Evolutionary conservation across 2,797 vertebrate species (phyloP).

Genomic region (Oreortyx pictus): DNA sequence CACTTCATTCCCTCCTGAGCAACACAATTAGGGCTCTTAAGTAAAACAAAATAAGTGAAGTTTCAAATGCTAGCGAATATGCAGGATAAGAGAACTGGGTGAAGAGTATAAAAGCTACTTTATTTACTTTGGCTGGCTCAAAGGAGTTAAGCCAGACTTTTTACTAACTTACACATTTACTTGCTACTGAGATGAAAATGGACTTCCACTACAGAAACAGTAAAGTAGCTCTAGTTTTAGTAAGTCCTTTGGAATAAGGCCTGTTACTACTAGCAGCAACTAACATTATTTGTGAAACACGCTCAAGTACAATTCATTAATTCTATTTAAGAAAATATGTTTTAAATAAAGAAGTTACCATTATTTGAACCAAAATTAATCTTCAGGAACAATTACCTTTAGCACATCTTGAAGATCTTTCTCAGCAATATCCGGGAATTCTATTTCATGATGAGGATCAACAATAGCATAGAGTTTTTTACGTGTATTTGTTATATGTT

Average conservation of each 20-base stretch:
- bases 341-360: neutral
- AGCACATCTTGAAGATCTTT: conserved; percentile 94
- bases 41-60: neutral
- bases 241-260: neutral
- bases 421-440: conserved; percentile 92
- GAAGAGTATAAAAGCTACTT: neutral
- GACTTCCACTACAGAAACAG: neutral
- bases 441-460: conserved; percentile 88
- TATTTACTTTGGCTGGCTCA: neutral
- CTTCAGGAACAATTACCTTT: conserved; percentile 81
- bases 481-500: conserved; percentile 94
- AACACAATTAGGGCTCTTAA: neutral
- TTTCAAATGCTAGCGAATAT: neutral
- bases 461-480: conserved; percentile 94
- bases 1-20: neutral
- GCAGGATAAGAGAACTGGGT: neutral
- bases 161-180: neutral
- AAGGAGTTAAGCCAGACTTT: neutral
- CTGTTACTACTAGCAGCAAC: neutral
- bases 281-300: neutral
- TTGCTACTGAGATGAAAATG: neutral
- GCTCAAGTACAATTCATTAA: neutral
- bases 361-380: neutral
- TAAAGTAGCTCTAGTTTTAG: neutral
- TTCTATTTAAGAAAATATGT: neutral